Evolutionary conservation across 2,797 vertebrate species (phyloP).

Genomic region (Semaprochilodus insignis): DNA sequence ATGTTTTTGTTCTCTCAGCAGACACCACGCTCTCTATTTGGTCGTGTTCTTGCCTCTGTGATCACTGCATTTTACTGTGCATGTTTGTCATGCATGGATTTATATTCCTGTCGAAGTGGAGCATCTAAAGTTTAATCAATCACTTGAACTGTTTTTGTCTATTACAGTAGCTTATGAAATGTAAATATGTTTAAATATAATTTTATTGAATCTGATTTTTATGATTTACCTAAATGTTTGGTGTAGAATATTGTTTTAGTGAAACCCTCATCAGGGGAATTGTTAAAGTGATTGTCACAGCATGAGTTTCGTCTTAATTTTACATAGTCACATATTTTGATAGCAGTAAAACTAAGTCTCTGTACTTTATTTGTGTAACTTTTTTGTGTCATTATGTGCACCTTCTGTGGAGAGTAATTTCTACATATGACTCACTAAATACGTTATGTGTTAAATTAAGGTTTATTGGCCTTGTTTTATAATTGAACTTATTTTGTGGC

Average conservation of each 20-base stretch:
- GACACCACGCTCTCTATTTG: conserved; percentile 28
- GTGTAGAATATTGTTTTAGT: neutral
- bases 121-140: neutral
- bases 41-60: neutral
- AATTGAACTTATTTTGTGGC: neutral
- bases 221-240: neutral
- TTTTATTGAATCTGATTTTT: neutral
- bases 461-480: neutral
- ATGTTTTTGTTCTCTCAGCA: conserved; percentile 23
- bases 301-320: neutral
- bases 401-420: too few relatives aligned
- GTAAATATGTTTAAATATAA: neutral
- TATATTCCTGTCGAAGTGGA: neutral
- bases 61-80: neutral
- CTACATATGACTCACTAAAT: too few relatives aligned
- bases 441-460: neutral
- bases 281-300: neutral
- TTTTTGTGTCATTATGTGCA: too few relatives aligned
- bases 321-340: neutral
- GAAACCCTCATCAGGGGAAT: neutral
- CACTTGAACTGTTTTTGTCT: neutral
- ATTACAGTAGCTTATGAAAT: neutral
- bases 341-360: neutral
- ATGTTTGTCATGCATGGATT: neutral
- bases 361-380: too few relatives aligned